phyloP scores from a whole-genome alignment of 2,797 vertebrate genomes.

The Diplodus sargus region DNA sequence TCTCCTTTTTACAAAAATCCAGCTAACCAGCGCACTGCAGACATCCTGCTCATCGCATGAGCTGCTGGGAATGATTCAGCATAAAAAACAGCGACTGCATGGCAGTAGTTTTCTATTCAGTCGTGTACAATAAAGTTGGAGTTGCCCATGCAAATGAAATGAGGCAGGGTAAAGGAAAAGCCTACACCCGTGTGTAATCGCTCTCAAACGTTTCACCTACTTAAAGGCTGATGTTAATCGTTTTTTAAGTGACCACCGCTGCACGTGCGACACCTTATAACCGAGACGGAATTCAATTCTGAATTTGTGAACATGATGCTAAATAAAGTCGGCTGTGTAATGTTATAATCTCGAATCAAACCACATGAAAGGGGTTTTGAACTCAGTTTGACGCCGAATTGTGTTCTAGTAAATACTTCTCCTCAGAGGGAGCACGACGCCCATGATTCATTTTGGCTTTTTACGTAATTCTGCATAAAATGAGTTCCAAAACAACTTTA shows the following conservation, averaged over 20 bases:
- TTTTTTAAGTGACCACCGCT: background rate
- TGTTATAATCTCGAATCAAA: conserved; percentile 18
- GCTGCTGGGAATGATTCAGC: background rate
- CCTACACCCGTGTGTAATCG: background rate
- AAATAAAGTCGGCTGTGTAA: conserved; percentile 7
- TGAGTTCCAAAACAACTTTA: conserved; percentile 35
- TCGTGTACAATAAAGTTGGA: background rate
- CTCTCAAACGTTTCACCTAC: conserved; percentile 1
- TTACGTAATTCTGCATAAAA: conserved; percentile 22
- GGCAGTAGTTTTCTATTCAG: background rate
- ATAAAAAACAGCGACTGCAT: background rate
- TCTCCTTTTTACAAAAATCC: too few species aligned
- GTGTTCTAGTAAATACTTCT: conserved; percentile 30
- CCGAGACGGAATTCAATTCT: background rate
- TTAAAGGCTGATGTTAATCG: background rate
- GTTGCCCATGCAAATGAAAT: background rate
- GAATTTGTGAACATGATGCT: background rate
- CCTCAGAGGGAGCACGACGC: background rate
- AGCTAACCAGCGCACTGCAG: too few species aligned
- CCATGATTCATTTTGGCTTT: conserved; percentile 17
- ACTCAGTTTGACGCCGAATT: conserved; percentile 21
- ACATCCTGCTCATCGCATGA: background rate
- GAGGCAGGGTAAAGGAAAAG: conserved; percentile 10
- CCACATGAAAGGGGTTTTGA: conserved; percentile 17
- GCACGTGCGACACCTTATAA: background rate